These are phyloP conservation scores for Malurus melanocephalus DNA, from an alignment of 2,113 vertebrate genomes.

Conservation along the genomic window DNA sequence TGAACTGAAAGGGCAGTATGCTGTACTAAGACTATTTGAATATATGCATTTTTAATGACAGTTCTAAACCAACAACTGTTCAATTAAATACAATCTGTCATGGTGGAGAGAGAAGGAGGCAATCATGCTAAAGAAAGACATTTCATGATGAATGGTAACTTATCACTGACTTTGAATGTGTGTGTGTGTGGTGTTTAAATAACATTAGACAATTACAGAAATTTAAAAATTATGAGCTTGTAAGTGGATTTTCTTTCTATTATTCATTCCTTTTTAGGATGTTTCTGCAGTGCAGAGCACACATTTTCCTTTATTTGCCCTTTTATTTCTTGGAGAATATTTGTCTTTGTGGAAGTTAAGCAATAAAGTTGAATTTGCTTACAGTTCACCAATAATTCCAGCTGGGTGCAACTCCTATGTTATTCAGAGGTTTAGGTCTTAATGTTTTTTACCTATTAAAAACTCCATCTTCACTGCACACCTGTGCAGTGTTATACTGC, in stretches of 20 bases:
- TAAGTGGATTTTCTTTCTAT: constrained; percentile 36
- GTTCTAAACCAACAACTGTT: constrained; percentile 66
- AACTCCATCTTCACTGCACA: background rate
- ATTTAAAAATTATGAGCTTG: constrained; percentile 16
- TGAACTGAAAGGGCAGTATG: constrained; percentile 33
- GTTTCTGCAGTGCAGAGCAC: background rate
- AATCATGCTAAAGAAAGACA: constrained; percentile 9
- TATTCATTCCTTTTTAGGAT: background rate
- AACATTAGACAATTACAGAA: constrained; percentile 10
- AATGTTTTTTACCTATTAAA: background rate
- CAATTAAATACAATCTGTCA: constrained; percentile 73
- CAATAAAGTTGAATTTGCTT: constrained; percentile 23
- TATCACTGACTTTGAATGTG: constrained; percentile 12
- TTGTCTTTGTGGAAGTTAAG: constrained; percentile 45
- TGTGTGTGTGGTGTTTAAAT: constrained; percentile 19
- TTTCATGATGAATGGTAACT: constrained; percentile 29
- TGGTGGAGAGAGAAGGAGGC: background rate
- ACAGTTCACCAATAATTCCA: background rate
- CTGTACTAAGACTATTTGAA: constrained; percentile 37
- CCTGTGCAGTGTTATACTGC: background rate
- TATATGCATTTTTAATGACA: constrained; percentile 60
- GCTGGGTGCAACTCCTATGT: background rate
- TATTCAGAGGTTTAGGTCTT: constrained; percentile 2
- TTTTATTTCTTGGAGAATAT: constrained; percentile 29
- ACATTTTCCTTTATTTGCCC: constrained; percentile 19